Evolutionary conservation across 2,113 vertebrate genomes (phyloP).

Genomic region (Otolemur garnettii): DNA sequence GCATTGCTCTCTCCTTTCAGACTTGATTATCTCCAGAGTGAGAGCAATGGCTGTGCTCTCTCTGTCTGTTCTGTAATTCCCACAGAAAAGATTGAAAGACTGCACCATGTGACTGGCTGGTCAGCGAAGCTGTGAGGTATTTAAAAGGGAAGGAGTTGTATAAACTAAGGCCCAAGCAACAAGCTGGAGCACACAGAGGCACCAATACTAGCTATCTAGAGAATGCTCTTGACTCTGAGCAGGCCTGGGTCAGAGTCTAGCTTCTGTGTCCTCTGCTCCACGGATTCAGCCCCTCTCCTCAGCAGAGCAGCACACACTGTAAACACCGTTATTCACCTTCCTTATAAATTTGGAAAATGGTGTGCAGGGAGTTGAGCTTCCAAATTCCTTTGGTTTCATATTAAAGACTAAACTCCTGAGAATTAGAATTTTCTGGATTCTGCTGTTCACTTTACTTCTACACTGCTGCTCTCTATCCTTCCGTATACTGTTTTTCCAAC

Average conservation of each 20-base stretch:
- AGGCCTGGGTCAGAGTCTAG: not conserved
- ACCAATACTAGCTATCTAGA: not conserved
- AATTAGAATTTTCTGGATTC: not conserved
- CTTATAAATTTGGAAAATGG: not conserved
- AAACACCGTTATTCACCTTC: not conserved
- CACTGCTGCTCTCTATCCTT: not conserved
- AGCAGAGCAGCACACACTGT: not conserved
- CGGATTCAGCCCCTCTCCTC: not conserved
- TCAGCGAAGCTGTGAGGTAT: not conserved
- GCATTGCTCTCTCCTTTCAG: not conserved
- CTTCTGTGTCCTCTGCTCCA: not conserved
- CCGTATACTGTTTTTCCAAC: not conserved
- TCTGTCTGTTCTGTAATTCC: not conserved
- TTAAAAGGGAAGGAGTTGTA: not conserved
- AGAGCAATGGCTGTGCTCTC: not conserved
- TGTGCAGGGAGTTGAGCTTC: not conserved
- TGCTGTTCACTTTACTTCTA: not conserved
- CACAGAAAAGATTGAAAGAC: not conserved
- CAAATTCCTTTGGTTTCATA: not conserved
- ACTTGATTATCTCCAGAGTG: not conserved
- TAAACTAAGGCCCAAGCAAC: not conserved
- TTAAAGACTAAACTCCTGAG: not conserved
- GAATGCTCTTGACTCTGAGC: not conserved
- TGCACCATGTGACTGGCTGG: not conserved
- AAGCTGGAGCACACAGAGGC: not conserved